These are phyloP conservation scores for Mormyrops boulengeri DNA, from an alignment of 2,797 vertebrate genomes.

Conservation along the genomic window DNA sequence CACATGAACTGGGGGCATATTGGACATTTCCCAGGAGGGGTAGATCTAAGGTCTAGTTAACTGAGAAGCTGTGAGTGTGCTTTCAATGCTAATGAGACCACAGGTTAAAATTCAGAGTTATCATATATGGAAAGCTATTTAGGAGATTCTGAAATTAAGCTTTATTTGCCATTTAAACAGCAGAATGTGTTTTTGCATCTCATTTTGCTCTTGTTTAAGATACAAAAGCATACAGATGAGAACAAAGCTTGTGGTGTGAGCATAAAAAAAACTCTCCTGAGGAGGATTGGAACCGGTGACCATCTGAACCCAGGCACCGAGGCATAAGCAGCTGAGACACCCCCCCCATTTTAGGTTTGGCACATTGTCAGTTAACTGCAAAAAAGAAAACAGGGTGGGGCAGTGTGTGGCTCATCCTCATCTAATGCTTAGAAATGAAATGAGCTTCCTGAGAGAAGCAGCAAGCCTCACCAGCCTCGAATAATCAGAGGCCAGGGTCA, in stretches of 20 bases:
- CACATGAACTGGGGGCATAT: background rate
- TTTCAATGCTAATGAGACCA: background rate
- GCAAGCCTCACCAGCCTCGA: background rate
- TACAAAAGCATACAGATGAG: background rate
- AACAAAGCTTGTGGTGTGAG: background rate
- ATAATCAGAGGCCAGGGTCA: slow-evolving; percentile 36
- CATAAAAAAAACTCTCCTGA: background rate
- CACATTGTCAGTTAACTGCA: background rate
- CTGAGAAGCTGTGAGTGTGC: background rate
- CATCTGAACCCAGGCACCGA: background rate
- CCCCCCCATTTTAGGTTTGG: background rate
- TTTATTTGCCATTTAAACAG: background rate
- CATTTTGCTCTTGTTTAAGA: background rate
- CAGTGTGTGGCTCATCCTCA: background rate
- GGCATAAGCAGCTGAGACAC: background rate
- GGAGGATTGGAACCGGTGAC: background rate
- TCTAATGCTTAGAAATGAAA: background rate
- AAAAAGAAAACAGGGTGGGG: background rate
- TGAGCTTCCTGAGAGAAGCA: background rate
- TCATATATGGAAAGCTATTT: background rate
- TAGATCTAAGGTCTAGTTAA: background rate
- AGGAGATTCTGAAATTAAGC: background rate
- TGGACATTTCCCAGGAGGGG: background rate
- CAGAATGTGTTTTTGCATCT: background rate
- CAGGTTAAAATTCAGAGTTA: background rate